Evolutionary conservation across 2,797 vertebrate species (phyloP), one percentile per base, ranked within the genome.

Genomic region (Spinibarbus caldwelli): DNA sequence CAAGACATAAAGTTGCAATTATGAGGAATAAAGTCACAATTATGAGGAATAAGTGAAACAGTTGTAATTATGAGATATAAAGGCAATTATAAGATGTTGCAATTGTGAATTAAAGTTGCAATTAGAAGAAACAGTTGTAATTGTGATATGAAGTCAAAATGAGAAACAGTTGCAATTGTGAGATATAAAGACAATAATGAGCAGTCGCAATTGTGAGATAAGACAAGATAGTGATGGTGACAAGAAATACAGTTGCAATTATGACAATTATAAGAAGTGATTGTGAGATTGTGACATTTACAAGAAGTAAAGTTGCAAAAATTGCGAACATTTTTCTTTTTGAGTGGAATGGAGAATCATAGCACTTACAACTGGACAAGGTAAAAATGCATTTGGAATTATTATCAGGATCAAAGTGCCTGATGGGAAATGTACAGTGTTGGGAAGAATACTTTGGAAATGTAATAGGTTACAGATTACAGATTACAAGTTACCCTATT

Each of bases 331-430:
- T 52, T 52, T 52, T 52, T 52, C 49, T 21, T 52, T 52, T 21
- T 52, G 49, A 52, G n/a, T n/a, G 19, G 7, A 41, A 54, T 71
- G 11, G 6, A 45, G 47, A 73, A 29, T 19, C 43, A 73, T 47
- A 47, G 59, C 43, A 57, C 64, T 38, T 75, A 26, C 31, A 57
- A 79, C 81, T 85, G 78, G 77, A 87, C 38, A 64, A 38, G 70
- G 70, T n/a, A 19, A 70, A 87, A 78, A 78, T 23, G 52, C 47
- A 68, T 34, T 71, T 45, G 41, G 9, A 71, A 59, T 31, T 34
- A 54, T 23, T 45, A 23, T 66, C 31, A 47, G n/a, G 2, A 21
- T 34, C 2, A 47, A 17, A 31, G 41, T 31, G 59, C 15, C 17
- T 64, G 57, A 45, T 29, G 26, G 26, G 43, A 45, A 45, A 14